Evolutionary conservation across 1,140 invertebrate species (phyloP).

Genomic region (Fopius arisanus): DNA sequence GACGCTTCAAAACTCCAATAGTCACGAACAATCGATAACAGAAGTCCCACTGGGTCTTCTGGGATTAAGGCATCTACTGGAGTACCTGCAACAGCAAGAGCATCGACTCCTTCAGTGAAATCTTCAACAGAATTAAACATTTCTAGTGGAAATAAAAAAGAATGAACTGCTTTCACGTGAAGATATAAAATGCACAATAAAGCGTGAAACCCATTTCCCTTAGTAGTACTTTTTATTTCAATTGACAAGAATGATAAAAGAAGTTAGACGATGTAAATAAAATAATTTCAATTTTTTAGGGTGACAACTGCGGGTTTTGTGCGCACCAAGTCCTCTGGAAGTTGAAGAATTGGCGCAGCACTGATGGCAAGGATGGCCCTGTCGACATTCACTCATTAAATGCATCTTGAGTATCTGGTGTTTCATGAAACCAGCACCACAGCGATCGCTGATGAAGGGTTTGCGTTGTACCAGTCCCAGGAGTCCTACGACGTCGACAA

Average conservation of each 20-base stretch:
- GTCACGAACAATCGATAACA: constrained; percentile 8
- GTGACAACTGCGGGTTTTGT: neutral
- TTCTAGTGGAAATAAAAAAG: too few relatives aligned
- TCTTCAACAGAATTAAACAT: too few relatives aligned
- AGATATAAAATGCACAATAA: too few relatives aligned
- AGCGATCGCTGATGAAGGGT: neutral
- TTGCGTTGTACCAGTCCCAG: neutral
- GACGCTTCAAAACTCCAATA: neutral
- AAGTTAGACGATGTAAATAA: too few relatives aligned
- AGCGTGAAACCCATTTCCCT: too few relatives aligned
- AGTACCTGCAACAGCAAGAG: constrained; percentile 17
- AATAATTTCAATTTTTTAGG: neutral
- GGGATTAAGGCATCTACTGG: neutral
- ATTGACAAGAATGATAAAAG: too few relatives aligned
- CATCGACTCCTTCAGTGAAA: too few relatives aligned
- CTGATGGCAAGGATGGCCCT: neutral
- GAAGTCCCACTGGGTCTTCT: neutral
- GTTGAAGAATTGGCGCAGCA: neutral
- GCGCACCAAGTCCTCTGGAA: neutral
- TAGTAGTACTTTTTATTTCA: too few relatives aligned
- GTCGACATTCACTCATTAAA: neutral
- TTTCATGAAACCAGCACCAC: neutral
- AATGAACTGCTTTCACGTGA: too few relatives aligned
- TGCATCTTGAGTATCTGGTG: constrained; percentile 7
- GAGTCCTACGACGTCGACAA: neutral